These are phyloP conservation scores for Orcinus orca DNA, from an alignment of 2,113 vertebrate species.

Conservation along the genomic window DNA sequence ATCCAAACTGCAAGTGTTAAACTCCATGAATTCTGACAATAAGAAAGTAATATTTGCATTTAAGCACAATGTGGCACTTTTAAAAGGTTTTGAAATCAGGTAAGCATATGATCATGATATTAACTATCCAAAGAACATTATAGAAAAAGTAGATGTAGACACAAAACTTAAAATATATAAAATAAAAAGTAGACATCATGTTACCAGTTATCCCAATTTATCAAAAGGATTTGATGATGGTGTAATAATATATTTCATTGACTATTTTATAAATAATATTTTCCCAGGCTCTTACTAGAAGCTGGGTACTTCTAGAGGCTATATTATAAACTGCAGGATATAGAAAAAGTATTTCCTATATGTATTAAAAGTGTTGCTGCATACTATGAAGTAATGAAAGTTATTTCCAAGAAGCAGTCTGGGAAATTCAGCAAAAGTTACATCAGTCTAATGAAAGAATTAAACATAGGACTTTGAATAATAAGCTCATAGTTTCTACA, in stretches of 20 bases:
- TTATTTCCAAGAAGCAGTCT: neutral
- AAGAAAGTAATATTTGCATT: neutral
- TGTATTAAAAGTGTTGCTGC: neutral
- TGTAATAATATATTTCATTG: neutral
- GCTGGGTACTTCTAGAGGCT: neutral
- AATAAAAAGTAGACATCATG: neutral
- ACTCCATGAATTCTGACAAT: neutral
- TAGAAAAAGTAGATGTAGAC: neutral
- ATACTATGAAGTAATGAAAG: neutral
- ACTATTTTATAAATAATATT: neutral
- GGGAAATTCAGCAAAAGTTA: neutral
- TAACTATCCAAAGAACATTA: neutral
- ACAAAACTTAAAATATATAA: neutral
- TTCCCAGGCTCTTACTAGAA: neutral
- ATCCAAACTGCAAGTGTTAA: neutral
- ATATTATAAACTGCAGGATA: neutral
- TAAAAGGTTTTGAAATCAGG: neutral
- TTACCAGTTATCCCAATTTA: neutral
- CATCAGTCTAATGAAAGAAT: neutral
- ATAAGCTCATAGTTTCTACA: neutral
- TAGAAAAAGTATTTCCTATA: neutral
- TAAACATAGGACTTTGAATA: neutral
- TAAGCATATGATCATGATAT: neutral
- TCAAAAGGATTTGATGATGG: neutral
- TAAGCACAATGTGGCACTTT: neutral